Conservation (phyloP, 2,888 invertebrate species). For the Calephelis perditalis region DNA sequence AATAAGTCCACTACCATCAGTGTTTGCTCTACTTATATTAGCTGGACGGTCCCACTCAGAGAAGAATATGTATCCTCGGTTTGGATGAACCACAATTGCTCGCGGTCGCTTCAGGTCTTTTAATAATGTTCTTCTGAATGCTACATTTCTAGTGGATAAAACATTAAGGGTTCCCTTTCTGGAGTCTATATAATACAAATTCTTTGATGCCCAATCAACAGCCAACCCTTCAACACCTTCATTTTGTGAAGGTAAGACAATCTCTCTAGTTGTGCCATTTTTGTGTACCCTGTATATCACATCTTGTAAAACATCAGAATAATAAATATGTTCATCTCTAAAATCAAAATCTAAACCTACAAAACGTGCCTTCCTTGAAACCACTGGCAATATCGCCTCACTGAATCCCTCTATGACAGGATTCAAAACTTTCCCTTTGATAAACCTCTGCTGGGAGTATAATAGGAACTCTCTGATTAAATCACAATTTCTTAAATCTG, state of each 20-base stretch:
- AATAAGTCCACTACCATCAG: slow-evolving; percentile 91
- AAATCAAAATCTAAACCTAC: slow-evolving; percentile 97
- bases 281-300: slow-evolving; percentile 92
- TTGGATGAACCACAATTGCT: slow-evolving; percentile 98
- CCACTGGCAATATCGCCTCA: slow-evolving; percentile 96
- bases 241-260: slow-evolving; percentile 96
- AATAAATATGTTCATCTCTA: slow-evolving; percentile 93
- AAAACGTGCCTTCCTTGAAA: slow-evolving; percentile 93
- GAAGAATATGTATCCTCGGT: slow-evolving; percentile 95
- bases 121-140: slow-evolving; percentile 88
- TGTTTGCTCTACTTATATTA: slow-evolving; percentile 94
- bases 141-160: slow-evolving; percentile 90
- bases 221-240: slow-evolving; percentile 98
- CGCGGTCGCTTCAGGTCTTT: slow-evolving; percentile 94
- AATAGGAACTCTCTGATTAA: slow-evolving; percentile 92
- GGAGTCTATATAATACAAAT: slow-evolving; percentile 96
- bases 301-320: slow-evolving; percentile 97
- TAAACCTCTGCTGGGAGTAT: slow-evolving; percentile 97
- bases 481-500: slow-evolving; percentile 88
- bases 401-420: slow-evolving; percentile 94
- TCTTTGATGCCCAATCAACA: slow-evolving; percentile 97
- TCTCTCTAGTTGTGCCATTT: slow-evolving; percentile 89
- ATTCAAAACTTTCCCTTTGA: slow-evolving; percentile 93
- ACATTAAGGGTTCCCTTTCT: slow-evolving; percentile 96
- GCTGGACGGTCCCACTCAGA: slow-evolving; percentile 98